Evolutionary conservation across 1,140 invertebrate species (phyloP), one percentile per base, ranked within the genome.

Genomic region (Amphibalanus amphitrite): DNA sequence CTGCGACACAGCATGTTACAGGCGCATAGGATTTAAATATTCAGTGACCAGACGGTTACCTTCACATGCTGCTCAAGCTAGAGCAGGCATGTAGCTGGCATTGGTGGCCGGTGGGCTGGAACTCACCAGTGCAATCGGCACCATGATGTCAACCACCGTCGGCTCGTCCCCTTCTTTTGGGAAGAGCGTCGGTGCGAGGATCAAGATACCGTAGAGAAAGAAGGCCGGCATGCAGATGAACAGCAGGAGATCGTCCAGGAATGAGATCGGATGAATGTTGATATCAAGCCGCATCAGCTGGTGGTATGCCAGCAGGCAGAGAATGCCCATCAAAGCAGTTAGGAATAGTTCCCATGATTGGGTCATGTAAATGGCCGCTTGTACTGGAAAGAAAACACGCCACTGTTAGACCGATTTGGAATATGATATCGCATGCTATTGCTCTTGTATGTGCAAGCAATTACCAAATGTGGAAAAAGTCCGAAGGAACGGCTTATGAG

Each of bases 171-270:
- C 72, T 67, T 83, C 81, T 17, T 13, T 8, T 1, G 47, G 47
- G 47, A 80, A 80, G 33, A 87, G 79, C 4, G 85, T 84, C 3
- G 88, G 86, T 1, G 87, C 79, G 71, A 89, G 79, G 70, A 84
- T 86, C 71, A 89, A 84, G 38, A 86, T 83, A 0, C 84, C 84
- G 73, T 88, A 86, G 71, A 89, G 81, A 77, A 89, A 88, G 79
- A 88, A 89, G 29, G 87, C 87, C 0, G 88, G 88, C 25, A 89
- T 80, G 75, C 87, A 88, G 47, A 89, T 84, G 74, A 88, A 87
- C 0, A 89, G 81, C 0, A 89, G 78, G 13, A 89, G 82, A 76
- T 89, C 87, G 74, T 90, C 88, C 10, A 89, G 80, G n/a, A 85
- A 78, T 1, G 87, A 87, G 15, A 88, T 83, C 3, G 85, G 83